Conservation (phyloP, 2,113 vertebrate species). For the Ursus arctos region DNA sequence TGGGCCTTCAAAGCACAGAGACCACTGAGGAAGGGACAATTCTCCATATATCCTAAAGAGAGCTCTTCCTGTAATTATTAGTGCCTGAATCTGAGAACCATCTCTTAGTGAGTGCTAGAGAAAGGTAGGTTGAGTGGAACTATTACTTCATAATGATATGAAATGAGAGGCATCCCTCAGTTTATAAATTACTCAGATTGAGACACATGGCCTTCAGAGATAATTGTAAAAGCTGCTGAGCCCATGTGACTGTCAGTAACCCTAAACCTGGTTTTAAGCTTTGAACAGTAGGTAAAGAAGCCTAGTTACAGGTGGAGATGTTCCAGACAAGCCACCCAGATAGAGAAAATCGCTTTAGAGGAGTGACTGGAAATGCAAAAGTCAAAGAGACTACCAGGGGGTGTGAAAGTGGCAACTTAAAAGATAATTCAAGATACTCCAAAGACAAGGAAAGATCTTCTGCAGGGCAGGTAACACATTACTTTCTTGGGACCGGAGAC, state of each 20-base stretch:
- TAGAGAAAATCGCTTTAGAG: conserved; percentile 14
- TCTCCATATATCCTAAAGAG: neutral
- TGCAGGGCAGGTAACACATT: neutral
- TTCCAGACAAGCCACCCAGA: neutral
- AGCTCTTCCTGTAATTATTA: neutral
- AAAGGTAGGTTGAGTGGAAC: neutral
- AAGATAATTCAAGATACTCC: conserved; percentile 18
- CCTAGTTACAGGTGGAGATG: neutral
- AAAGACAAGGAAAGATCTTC: neutral
- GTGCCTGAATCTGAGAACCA: neutral
- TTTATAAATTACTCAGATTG: neutral
- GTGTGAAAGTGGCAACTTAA: neutral
- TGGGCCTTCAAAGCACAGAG: neutral
- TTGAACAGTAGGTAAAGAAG: neutral
- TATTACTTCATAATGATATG: neutral
- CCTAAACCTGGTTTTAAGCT: neutral
- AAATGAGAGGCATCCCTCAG: neutral
- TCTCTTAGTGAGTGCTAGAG: neutral
- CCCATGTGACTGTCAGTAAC: neutral
- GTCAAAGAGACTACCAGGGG: neutral
- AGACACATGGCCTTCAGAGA: neutral
- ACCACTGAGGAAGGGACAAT: neutral
- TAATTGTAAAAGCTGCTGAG: neutral
- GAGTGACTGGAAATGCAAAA: neutral
- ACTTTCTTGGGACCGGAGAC: neutral